Conservation (phyloP, 2,797 vertebrate genomes). For the Vireo griseus region DNA sequence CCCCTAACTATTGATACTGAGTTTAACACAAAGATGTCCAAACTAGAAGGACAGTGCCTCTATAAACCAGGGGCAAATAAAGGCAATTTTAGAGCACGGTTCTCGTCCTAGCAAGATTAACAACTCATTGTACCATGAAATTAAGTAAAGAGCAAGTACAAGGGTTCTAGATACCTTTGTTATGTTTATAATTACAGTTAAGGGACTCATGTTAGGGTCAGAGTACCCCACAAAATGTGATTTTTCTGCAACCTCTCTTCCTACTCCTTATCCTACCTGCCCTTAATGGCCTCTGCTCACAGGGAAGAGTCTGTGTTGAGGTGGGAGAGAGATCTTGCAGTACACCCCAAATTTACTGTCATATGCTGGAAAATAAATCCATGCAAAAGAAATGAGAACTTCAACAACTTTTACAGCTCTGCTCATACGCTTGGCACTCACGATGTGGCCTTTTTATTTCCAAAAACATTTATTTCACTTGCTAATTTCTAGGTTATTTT, state of each 20-base stretch:
- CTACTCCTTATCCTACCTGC: background rate
- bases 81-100: background rate
- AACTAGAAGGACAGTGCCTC: background rate
- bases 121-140: background rate
- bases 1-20: background rate
- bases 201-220: background rate
- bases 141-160: background rate
- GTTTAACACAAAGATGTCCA: background rate
- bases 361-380: background rate
- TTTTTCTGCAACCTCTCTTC: background rate
- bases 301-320: background rate
- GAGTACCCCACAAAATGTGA: background rate
- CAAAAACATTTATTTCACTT: background rate
- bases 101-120: background rate
- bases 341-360: background rate
- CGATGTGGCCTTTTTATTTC: background rate
- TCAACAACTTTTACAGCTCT: background rate
- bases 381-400: background rate
- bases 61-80: background rate
- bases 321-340: background rate
- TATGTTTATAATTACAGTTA: background rate
- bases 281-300: background rate
- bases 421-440: background rate
- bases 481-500: background rate
- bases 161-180: background rate